A percentile compares a stretch with the other conserved stretches of the same genome.
Conservation (phyloP, 2,113 vertebrate genomes). For the Bubo blakistoni region DNA sequence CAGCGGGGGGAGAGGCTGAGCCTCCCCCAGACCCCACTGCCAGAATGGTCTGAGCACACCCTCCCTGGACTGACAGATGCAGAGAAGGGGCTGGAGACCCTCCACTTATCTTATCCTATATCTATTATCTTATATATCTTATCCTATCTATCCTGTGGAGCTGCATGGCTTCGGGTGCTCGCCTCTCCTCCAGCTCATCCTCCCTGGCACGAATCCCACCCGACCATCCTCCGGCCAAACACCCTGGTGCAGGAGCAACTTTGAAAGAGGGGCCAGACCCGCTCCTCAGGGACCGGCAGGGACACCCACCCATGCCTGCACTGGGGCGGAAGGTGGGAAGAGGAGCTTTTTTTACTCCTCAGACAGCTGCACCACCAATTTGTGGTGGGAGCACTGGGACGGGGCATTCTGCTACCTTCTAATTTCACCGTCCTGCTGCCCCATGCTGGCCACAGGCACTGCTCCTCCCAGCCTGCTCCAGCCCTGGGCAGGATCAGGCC, state of each 20-base stretch:
- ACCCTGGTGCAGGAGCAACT: neutral
- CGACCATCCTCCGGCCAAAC: neutral
- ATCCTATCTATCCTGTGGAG: neutral
- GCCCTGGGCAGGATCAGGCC: neutral
- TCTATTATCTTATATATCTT: neutral
- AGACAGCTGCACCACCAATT: slow-evolving; percentile 23
- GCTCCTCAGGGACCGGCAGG: neutral
- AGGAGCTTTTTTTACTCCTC: slow-evolving; percentile 46
- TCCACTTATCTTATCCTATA: fast-evolving
- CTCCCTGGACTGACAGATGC: fast-evolving
- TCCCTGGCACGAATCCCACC: neutral
- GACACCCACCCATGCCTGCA: fast-evolving
- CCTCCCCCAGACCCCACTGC: neutral
- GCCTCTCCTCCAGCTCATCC: neutral
- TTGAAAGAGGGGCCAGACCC: neutral
- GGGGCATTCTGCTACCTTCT: slow-evolving; percentile 19
- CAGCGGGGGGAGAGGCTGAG: neutral
- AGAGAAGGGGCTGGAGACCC: neutral
- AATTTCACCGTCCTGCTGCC: slow-evolving; percentile 9
- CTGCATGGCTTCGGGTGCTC: neutral
- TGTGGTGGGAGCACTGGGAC: neutral
- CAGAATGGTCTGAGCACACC: neutral
- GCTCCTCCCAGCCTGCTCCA: neutral
- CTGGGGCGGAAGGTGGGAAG: neutral
- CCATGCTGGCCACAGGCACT: neutral